These are phyloP conservation scores for Lithosia quadra DNA, from an alignment of 2,888 invertebrate species.

Conservation along the genomic window DNA sequence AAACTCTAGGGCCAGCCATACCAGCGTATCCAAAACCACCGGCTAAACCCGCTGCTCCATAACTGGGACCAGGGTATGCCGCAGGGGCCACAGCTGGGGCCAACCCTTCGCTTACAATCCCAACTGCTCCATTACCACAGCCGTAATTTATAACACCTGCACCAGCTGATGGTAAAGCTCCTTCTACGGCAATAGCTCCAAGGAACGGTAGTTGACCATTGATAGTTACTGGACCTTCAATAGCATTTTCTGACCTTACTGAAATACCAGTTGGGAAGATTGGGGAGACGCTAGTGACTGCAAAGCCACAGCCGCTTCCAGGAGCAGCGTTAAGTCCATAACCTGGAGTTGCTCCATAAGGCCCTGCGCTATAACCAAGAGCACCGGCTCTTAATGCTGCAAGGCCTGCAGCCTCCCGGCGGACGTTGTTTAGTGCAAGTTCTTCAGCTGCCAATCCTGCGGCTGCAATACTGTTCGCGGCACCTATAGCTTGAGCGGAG, in stretches of 20 bases:
- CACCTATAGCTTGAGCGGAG: conserved; percentile 32
- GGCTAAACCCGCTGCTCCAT: conserved; percentile 18
- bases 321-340: conserved; percentile 32
- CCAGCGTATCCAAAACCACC: conserved; percentile 14
- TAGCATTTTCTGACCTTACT: conserved; percentile 53
- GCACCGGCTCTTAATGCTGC: conserved; percentile 11
- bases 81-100: conserved; percentile 25
- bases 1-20: conserved; percentile 22
- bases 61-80: conserved; percentile 20
- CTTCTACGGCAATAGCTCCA: conserved; percentile 52
- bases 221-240: conserved; percentile 50
- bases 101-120: conserved; percentile 52
- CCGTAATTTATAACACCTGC: conserved; percentile 61
- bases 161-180: conserved; percentile 56
- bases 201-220: conserved; percentile 55
- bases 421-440: conserved; percentile 20
- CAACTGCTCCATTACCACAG: conserved; percentile 61
- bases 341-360: neutral
- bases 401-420: conserved; percentile 24
- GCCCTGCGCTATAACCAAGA: neutral
- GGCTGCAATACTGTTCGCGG: conserved; percentile 18
- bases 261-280: conserved; percentile 60
- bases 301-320: conserved; percentile 49
- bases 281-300: conserved; percentile 55
- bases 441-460: conserved; percentile 39